Conservation (phyloP, 2,797 vertebrate species). For the Myoxocephalus aenaeus region DNA sequence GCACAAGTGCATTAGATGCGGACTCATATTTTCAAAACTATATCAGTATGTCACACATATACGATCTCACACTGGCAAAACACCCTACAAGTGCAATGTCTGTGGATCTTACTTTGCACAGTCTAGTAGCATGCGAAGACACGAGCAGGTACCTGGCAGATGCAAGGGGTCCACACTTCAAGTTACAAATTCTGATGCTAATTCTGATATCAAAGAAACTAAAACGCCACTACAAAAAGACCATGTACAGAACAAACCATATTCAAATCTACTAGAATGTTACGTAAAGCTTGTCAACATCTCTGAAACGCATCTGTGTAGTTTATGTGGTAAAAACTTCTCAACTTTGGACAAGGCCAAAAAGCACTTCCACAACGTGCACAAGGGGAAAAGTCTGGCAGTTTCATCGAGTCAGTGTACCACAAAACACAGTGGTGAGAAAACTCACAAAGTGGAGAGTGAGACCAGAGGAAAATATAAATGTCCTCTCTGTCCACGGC, state of each 20-base stretch:
- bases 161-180: conserved; percentile 57
- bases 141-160: conserved; percentile 61
- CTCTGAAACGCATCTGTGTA: conserved; percentile 59
- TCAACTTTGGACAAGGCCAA: conserved; percentile 38
- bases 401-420: conserved; percentile 37
- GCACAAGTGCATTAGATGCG: conserved; percentile 74
- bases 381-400: conserved; percentile 37
- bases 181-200: conserved; percentile 15
- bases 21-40: conserved; percentile 63
- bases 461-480: conserved; percentile 57
- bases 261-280: conserved; percentile 66
- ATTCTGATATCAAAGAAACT: neutral
- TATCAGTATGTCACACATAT: conserved; percentile 69
- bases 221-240: conserved; percentile 8
- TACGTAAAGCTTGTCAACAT: conserved; percentile 83
- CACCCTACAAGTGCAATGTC: conserved; percentile 73
- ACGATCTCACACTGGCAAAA: conserved; percentile 77
- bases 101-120: conserved; percentile 82
- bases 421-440: conserved; percentile 48
- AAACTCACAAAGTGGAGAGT: conserved; percentile 37
- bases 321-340: conserved; percentile 72
- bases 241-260: neutral
- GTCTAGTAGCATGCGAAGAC: conserved; percentile 62
- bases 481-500: conserved; percentile 82
- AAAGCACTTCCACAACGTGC: conserved; percentile 61